phyloP scores from a whole-genome alignment of 1,140 invertebrate species.

The Batillaria attramentaria region DNA sequence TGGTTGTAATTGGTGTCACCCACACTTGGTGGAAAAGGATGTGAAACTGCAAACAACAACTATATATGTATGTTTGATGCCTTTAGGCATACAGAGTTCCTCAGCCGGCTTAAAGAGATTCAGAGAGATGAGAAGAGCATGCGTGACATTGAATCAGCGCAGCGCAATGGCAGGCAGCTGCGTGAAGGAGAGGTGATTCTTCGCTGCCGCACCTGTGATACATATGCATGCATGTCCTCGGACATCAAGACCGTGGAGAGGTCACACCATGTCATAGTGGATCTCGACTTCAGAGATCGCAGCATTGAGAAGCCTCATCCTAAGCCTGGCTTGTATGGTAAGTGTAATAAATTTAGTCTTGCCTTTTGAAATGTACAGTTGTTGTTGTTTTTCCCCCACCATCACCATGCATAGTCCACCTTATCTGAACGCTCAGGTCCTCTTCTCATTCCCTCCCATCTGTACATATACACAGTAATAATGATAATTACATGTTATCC shows the following conservation, averaged over 20 bases:
- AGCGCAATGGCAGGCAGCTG: slow-evolving; percentile 28
- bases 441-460: neutral
- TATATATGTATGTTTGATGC: neutral
- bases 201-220: slow-evolving; percentile 53
- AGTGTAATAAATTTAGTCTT: neutral
- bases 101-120: slow-evolving; percentile 28
- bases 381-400: neutral
- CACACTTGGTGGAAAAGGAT: too few species aligned
- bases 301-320: slow-evolving; percentile 21
- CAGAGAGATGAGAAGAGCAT: slow-evolving; percentile 49
- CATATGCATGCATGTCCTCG: slow-evolving; percentile 49
- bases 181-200: slow-evolving; percentile 49
- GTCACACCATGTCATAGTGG: slow-evolving; percentile 50
- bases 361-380: neutral
- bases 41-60: too few species aligned
- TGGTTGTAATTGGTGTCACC: too few species aligned
- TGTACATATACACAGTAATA: neutral
- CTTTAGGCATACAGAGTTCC: slow-evolving; percentile 22
- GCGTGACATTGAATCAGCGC: slow-evolving; percentile 33
- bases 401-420: neutral
- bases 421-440: neutral
- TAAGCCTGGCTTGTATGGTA: neutral
- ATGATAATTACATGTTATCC: too few species aligned
- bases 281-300: slow-evolving; percentile 39
- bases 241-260: slow-evolving; percentile 51